Evolutionary conservation across 2,888 invertebrate species (phyloP).

Genomic region (Ischnura elegans): DNA sequence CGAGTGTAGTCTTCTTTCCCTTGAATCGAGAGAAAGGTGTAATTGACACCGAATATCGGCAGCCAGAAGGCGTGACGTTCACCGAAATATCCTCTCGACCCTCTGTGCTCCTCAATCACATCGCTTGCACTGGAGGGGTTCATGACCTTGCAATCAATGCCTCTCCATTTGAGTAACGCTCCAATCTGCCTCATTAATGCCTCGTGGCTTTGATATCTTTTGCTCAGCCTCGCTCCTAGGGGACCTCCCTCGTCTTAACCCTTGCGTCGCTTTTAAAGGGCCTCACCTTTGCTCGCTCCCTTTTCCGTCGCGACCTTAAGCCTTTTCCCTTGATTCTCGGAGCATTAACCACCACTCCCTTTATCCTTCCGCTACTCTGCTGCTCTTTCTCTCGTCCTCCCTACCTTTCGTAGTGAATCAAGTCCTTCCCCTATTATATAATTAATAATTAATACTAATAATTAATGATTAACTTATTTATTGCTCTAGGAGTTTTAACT

Average conservation of each 20-base stretch:
- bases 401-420: not conserved
- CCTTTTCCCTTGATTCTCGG: not conserved
- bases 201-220: not conserved
- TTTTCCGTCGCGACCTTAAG: not conserved
- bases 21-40: no score
- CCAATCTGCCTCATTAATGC: slow-evolving; percentile 5
- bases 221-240: not conserved
- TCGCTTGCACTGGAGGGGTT: not conserved
- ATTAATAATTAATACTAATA: no score
- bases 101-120: not conserved
- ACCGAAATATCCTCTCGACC: no score
- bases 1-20: no score
- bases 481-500: no score
- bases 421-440: not conserved
- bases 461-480: no score
- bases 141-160: slow-evolving; percentile 17
- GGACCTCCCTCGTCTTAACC: not conserved
- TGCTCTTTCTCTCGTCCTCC: not conserved
- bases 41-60: no score
- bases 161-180: not conserved
- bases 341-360: slow-evolving; percentile 7
- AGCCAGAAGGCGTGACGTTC: no score
- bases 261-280: not conserved
- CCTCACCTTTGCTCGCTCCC: slow-evolving; percentile 9
- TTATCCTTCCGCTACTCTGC: not conserved